A percentile compares a stretch with the other conserved stretches of the same genome.
phyloP scores from a whole-genome alignment of 2,888 invertebrate species.

The Troides aeacus region DNA sequence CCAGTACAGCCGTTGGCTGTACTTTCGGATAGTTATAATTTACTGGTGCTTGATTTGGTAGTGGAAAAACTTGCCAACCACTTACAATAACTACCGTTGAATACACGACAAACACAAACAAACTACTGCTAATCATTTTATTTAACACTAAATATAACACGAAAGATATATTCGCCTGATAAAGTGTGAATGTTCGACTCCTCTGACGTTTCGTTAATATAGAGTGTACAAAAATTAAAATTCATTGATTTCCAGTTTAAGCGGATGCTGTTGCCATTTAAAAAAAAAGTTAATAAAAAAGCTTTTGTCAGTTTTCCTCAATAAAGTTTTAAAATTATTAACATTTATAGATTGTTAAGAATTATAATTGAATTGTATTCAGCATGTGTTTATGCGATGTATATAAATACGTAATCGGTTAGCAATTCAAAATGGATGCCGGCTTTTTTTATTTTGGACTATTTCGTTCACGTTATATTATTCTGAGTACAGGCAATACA shows the following conservation, averaged over 20 bases:
- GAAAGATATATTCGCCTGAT: constrained; percentile 37
- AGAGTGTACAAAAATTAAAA: constrained; percentile 26
- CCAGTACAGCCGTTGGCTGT: constrained; percentile 25
- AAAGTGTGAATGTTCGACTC: constrained; percentile 44
- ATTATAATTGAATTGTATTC: no score
- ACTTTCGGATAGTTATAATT: constrained; percentile 21
- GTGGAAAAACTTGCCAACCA: constrained; percentile 48
- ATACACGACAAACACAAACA: constrained; percentile 29
- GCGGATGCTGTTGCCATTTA: constrained; percentile 32
- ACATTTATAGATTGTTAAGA: neutral
- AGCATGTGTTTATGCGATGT: no score
- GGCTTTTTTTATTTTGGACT: no score
- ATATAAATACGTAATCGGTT: no score
- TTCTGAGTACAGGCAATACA: no score
- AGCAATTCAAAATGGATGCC: no score
- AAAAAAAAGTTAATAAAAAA: constrained; percentile 32
- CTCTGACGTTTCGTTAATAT: constrained; percentile 32
- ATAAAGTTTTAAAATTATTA: constrained; percentile 4
- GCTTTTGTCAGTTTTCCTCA: constrained; percentile 9
- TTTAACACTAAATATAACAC: constrained; percentile 35
- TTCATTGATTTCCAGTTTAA: constrained; percentile 32
- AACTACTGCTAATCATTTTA: constrained; percentile 31
- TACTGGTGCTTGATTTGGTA: constrained; percentile 36
- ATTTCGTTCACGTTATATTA: no score
- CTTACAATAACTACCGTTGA: constrained; percentile 25